Evolutionary conservation across 2,113 vertebrate species (phyloP).

Genomic region (Rhabdomys dilectus): DNA sequence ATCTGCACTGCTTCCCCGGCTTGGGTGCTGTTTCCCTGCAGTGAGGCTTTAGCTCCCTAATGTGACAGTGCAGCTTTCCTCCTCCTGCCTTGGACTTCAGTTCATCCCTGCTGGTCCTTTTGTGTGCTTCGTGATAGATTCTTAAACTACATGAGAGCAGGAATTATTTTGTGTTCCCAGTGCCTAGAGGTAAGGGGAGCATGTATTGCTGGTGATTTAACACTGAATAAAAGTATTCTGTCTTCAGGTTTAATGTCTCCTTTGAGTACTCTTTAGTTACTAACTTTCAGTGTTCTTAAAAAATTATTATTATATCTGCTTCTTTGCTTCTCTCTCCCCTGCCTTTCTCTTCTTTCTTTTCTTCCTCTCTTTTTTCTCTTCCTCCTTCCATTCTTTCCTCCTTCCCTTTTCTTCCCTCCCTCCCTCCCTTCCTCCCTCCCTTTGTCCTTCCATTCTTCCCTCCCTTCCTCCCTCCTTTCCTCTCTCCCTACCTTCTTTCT

Average conservation of each 20-base stretch:
- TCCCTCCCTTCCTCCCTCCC: no score
- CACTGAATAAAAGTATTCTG: background rate
- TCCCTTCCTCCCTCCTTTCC: background rate
- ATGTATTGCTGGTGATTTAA: background rate
- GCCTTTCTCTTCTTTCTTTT: background rate
- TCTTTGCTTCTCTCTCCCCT: background rate
- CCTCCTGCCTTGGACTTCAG: background rate
- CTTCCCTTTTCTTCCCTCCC: no score
- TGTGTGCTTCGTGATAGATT: background rate
- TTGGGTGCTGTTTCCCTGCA: background rate
- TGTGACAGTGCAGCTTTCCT: background rate
- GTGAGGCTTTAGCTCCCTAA: background rate
- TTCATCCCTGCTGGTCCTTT: background rate
- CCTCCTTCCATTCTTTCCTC: background rate
- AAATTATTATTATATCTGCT: background rate
- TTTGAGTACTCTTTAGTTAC: background rate
- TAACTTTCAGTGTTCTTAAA: background rate
- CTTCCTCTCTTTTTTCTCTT: background rate
- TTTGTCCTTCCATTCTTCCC: no score
- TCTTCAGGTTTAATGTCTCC: background rate
- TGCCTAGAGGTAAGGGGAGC: background rate
- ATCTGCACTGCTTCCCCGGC: background rate
- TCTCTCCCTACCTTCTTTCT: background rate
- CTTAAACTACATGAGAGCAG: background rate
- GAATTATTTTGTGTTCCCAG: background rate